Percentiles rank a stretch among this genome's conserved stretches.
phyloP scores from a whole-genome alignment of 2,888 invertebrate species.

The Venustoraphidia nigricollis region DNA sequence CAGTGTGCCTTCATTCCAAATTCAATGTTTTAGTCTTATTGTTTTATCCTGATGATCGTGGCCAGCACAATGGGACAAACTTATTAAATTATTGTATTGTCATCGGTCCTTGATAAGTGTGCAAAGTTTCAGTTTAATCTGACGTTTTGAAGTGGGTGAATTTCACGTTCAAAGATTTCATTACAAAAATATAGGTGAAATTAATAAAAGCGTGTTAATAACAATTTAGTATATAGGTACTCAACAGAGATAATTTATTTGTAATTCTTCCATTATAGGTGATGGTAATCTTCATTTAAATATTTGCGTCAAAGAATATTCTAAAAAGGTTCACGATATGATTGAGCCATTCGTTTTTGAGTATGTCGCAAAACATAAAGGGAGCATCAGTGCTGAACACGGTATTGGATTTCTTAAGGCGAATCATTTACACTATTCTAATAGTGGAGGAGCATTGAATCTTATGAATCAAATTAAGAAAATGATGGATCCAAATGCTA shows the following conservation, averaged over 20 bases:
- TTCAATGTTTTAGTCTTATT: too few relatives aligned
- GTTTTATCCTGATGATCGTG: too few relatives aligned
- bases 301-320: slow-evolving; percentile 50
- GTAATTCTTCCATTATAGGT: slow-evolving; percentile 31
- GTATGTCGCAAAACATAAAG: slow-evolving; percentile 58
- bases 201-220: too few relatives aligned
- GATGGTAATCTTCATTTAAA: slow-evolving; percentile 94
- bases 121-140: too few relatives aligned
- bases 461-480: slow-evolving; percentile 72
- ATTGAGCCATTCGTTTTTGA: slow-evolving; percentile 84
- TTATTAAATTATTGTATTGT: too few relatives aligned
- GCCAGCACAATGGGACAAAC: too few relatives aligned
- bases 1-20: too few relatives aligned
- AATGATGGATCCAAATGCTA: slow-evolving; percentile 84
- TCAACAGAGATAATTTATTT: not conserved
- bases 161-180: too few relatives aligned
- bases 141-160: too few relatives aligned
- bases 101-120: too few relatives aligned
- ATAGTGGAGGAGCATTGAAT: slow-evolving; percentile 50
- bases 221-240: too few relatives aligned
- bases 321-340: slow-evolving; percentile 36
- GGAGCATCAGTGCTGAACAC: slow-evolving; percentile 93
- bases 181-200: too few relatives aligned
- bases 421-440: slow-evolving; percentile 63
- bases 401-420: slow-evolving; percentile 84